Evolutionary conservation across 2,797 vertebrate species (phyloP).

Genomic region (Hylomyscus alleni): DNA sequence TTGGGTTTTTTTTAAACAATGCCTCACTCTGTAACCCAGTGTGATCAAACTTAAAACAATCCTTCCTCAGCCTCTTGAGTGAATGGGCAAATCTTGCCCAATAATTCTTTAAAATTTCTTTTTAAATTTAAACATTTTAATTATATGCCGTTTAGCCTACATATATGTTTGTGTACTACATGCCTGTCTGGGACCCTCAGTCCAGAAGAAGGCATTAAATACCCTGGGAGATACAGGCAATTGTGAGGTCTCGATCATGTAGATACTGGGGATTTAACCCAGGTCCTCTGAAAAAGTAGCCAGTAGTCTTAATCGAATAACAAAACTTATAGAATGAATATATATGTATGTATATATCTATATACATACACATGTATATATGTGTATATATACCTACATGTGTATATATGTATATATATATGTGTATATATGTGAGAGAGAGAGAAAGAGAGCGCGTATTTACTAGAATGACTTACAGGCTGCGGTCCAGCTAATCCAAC

Average conservation of each 20-base stretch:
- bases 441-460: neutral
- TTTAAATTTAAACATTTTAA: too few species aligned
- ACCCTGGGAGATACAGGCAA: neutral
- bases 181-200: too few species aligned
- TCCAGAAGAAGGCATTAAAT: too few species aligned
- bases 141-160: too few species aligned
- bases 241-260: neutral
- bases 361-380: too few species aligned
- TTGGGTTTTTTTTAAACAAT: neutral
- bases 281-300: neutral
- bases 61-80: neutral
- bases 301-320: neutral
- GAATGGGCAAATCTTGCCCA: neutral
- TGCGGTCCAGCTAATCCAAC: too few species aligned
- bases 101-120: too few species aligned
- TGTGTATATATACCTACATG: too few species aligned
- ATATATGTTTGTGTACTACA: too few species aligned
- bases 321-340: neutral
- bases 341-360: too few species aligned
- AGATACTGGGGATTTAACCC: neutral
- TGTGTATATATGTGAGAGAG: too few species aligned
- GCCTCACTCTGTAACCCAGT: neutral
- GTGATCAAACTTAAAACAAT: neutral
- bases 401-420: too few species aligned
- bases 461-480: neutral